A percentile compares a stretch with the other conserved stretches of the same genome.
phyloP scores from a whole-genome alignment of 2,797 vertebrate species.

The Mus spretus region DNA sequence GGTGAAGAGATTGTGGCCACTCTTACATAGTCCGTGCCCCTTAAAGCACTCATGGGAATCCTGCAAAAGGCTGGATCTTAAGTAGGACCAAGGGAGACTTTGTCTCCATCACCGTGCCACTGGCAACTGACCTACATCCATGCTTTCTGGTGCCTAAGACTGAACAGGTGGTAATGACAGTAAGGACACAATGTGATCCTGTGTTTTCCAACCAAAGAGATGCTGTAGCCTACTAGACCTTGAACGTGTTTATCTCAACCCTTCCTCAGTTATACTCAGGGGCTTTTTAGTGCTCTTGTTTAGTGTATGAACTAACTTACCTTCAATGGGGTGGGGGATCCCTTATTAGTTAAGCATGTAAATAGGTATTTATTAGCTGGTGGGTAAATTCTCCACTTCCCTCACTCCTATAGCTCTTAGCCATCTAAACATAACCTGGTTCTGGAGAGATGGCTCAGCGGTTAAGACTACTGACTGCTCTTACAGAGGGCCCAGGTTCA shows the following conservation, averaged over 20 bases:
- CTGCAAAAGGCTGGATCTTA: neutral
- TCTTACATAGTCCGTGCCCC: neutral
- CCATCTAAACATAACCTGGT: neutral
- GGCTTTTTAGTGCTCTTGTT: neutral
- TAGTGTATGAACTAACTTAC: neutral
- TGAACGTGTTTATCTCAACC: neutral
- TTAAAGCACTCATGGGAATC: neutral
- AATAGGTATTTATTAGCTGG: neutral
- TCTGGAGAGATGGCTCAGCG: too few species aligned
- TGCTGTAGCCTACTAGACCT: neutral
- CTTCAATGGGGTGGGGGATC: neutral
- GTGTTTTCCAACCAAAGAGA: constrained; percentile 22
- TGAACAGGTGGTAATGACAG: neutral
- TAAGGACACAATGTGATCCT: neutral
- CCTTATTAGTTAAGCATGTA: constrained; percentile 38
- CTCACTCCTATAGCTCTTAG: neutral
- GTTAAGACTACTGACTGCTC: too few species aligned
- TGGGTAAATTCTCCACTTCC: neutral
- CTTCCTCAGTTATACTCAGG: neutral
- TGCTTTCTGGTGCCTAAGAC: neutral
- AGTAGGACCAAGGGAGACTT: neutral
- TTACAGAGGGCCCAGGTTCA: too few species aligned
- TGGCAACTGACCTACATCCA: neutral
- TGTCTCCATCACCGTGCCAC: neutral
- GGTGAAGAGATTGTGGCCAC: neutral